Base-by-base conservation (phyloP, 2,797 vertebrate genomes). In the Pitangus sulphuratus region DNA sequence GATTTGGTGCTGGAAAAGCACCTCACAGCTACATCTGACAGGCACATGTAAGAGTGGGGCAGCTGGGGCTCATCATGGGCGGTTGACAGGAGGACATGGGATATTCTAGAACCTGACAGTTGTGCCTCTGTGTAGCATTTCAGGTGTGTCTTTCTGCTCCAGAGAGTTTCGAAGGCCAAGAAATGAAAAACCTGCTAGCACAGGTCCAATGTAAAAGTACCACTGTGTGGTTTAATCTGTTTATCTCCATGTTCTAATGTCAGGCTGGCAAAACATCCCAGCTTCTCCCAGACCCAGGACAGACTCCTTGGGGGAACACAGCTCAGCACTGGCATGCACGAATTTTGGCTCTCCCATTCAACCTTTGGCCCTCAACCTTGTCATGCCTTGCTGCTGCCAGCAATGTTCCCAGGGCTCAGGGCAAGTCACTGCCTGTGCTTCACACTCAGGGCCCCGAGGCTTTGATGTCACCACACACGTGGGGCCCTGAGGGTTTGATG, bases 21-120 rank as follows among this genome's bases (percentile, higher is more conserved):
- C 25, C 28, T 42, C 26, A 62, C 13, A 77, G 12, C 12, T 39
- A 3, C 11, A 47, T 30, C 68, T 77, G n/a, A 26, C 30, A 61
- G 57, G 8, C 18, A 40, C 6, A 11, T 2, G 4, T 9, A 20
- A 70, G 51, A 58, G 15, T 8, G 14, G 15, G 10, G 19, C 44
- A 86, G 42, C 5, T 9, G 15, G 40, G 44, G 21, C 31, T 90
- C 48, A 64, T 14, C 4, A 2, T 2, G 25, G 20, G 8, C 37
- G 13, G 53, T 13, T n/a, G 28, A 0, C 2, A 37, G 35, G 24
- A 70, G 14, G 4, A 19, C 24, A 24, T 75, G 69, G 15, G 37
- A 64, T 78, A 21, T 3, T 75, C 26, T 0, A 0, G 8, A 37
- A 31, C 11, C 5, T 2, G 1, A 17, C 87, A 91, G 5, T 0